Evolutionary conservation across 1,140 invertebrate species (phyloP), one percentile per base, ranked within the genome.

Genomic region (Philotrypesis tridentata): DNA sequence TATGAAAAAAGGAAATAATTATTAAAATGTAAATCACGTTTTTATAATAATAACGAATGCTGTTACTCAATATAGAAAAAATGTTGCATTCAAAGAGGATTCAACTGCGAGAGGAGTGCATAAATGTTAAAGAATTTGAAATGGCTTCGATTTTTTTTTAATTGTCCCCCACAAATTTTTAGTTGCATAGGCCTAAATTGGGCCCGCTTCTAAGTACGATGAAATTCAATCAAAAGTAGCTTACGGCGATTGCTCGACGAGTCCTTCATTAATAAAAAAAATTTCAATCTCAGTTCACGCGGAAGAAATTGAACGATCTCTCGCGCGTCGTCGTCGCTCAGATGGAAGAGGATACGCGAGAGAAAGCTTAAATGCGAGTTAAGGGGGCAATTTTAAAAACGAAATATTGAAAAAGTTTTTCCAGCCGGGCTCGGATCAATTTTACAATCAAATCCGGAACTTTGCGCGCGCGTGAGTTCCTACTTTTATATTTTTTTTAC

Each of bases 391-490:
- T 81, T 68, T 81, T 81, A 75, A 81, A 81, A 82, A 76, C 77
- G 48, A 82, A 77, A 72, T 82, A 77, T 82, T 82, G 80, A 77
- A 82, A 82, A 82, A 82, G 65, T 82, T 82, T 82, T 82, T 77
- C 37, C 80, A 29, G 29, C n/a, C 29, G 5, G 29, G 25, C 25
- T 27, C 29, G 73, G 72, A 77, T 82, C 73, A 82, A 82, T 82
- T 77, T 82, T 61, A 82, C 80, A 82, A 82, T 76, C 80, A 77
- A 82, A 82, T 68, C 27, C 48, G 67, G 67, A 70, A 70, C 40
- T 77, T 82, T 37, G 23, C 68, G 68, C 23, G 9, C 68, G 23
- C 37, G 43, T 21, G 7, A 60, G 14, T 79, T 60, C 61, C 25
- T 55, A 6, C 23, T 25, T 63, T 12, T 27, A n/a, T 61, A 61